Evolutionary conservation across 1,140 invertebrate genomes (phyloP), one percentile per base, ranked within the genome.

Genomic region (Oryzaephilus surinamensis): DNA sequence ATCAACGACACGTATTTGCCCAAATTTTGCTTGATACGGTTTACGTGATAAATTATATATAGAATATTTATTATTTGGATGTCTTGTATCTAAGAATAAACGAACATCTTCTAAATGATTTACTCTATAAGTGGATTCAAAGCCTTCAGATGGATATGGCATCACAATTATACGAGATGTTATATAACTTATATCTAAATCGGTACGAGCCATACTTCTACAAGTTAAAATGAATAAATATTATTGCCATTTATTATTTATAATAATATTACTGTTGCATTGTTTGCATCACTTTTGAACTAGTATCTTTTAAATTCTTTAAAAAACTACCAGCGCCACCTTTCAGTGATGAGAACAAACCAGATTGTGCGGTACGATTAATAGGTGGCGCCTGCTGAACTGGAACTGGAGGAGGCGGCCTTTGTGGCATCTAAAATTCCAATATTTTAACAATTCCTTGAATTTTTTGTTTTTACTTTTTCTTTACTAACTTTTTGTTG

Each of bases 231-330:
- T 24, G 8, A 36, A 13, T 36, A 3, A 36, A 11, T 8, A 21
- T 4, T 18, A 19, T 30, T 17, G 17, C 18, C 12, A 21, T 15
- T 27, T 34, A 8, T 29, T 24, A 40, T 10, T 33, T 17, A 21
- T 14, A 41, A 5, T 27, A 37, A 43, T 31, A 79, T 77, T 65
- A 87, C 83, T 91, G 87, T 60, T 93, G 90, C 30, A 97, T 88
- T 17, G 90, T 87, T 58, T 95, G 89, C 78, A 97, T 94, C 10
- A 97, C 88, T 74, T 94, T 95, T 11, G 79, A 84, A 5, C 92
- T 95, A 1, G 92, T 95, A 56, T 97, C 94, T 61, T 94, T 95
- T 10, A 97, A 69, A 60, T 96, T 96, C 50, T 93, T 93, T 26
- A 97, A 68, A 47, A 92, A 79, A 53, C 77, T 88, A 11, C 84